phyloP scores from a whole-genome alignment of 1,140 invertebrate species.

The Artemia franciscana region DNA sequence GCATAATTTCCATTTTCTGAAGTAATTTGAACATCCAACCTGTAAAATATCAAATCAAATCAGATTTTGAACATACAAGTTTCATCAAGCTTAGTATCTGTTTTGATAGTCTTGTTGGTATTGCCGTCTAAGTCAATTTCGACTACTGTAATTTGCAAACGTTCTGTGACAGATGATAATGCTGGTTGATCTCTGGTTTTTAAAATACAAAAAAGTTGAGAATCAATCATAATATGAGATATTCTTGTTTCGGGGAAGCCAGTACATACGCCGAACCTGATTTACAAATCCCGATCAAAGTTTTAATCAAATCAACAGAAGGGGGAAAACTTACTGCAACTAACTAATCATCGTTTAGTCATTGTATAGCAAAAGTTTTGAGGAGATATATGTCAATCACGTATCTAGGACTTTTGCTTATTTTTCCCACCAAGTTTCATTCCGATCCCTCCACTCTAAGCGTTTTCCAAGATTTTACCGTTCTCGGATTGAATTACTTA shows the following conservation, averaged over 20 bases:
- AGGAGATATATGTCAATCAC: no score
- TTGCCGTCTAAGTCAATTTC: background rate
- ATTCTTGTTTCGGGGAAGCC: slow-evolving; percentile 43
- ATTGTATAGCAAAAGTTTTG: no score
- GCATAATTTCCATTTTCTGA: slow-evolving; percentile 9
- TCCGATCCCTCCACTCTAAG: no score
- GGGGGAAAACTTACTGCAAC: slow-evolving; percentile 51
- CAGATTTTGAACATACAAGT: no score
- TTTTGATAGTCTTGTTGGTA: background rate
- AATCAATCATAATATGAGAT: slow-evolving; percentile 46
- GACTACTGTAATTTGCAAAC: background rate
- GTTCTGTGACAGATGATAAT: background rate
- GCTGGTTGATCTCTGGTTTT: background rate
- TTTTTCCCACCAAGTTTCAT: no score
- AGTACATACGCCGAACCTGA: slow-evolving; percentile 56
- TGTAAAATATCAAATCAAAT: background rate
- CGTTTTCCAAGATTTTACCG: no score
- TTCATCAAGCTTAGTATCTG: no score
- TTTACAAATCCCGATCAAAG: slow-evolving; percentile 50
- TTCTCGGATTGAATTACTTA: no score
- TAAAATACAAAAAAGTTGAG: slow-evolving; percentile 32
- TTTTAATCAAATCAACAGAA: slow-evolving; percentile 36
- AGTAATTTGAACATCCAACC: slow-evolving; percentile 6
- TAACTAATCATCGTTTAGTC: slow-evolving; percentile 38
- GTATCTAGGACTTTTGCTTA: no score